These are phyloP conservation scores for Periophthalmus modestus DNA, from an alignment of 2,113 vertebrate species.

Conservation along the genomic window DNA sequence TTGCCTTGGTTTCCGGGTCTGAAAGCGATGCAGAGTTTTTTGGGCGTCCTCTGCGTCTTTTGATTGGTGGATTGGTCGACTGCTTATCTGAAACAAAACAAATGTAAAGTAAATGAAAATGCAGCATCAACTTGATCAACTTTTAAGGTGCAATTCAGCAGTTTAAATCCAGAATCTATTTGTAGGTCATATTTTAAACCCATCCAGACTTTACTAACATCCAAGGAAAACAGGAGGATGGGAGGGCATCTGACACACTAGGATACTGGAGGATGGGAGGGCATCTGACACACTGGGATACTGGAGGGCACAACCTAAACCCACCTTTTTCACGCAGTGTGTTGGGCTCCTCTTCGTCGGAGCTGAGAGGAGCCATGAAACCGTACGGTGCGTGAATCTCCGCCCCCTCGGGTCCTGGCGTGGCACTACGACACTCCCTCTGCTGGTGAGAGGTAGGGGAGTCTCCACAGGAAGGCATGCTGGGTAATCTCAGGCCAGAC, in stretches of 20 bases:
- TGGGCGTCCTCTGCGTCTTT: background rate
- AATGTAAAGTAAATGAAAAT: no score
- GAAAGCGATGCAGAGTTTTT: background rate
- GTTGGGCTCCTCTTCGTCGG: background rate
- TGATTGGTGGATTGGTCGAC: background rate
- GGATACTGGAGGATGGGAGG: no score
- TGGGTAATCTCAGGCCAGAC: background rate
- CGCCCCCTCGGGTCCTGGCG: background rate
- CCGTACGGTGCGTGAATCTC: background rate
- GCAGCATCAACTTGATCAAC: no score
- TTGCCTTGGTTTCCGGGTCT: background rate
- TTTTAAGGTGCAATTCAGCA: no score
- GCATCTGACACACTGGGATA: background rate
- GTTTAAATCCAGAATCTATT: no score
- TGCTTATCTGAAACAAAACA: background rate
- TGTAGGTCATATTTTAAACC: no score
- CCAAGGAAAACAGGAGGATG: no score
- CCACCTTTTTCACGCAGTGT: background rate
- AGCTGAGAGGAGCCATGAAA: conserved; percentile 1
- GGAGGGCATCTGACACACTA: no score
- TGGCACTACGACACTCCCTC: background rate
- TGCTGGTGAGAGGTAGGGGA: background rate
- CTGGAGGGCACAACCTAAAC: background rate
- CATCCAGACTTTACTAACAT: no score
- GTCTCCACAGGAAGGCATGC: background rate